phyloP scores from a whole-genome alignment of 2,797 vertebrate species.

The Ptychobarbus kaznakovi region DNA sequence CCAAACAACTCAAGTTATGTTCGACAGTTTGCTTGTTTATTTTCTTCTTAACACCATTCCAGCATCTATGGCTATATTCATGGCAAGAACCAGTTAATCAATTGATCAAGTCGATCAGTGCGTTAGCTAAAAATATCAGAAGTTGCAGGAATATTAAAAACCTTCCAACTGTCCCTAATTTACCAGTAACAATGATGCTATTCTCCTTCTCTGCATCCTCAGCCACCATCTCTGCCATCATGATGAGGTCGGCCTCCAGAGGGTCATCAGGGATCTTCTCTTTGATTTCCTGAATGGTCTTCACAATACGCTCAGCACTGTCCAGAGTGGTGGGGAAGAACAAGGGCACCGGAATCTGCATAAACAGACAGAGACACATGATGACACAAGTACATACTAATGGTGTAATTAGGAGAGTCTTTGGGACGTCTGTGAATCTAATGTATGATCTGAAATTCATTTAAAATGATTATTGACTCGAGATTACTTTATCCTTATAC shows the following conservation, averaged over 20 bases:
- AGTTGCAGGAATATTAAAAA: neutral
- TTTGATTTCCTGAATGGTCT: conserved; percentile 90
- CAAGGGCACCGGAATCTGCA: conserved; percentile 93
- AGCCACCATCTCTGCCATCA: conserved; percentile 97
- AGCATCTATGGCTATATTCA: neutral
- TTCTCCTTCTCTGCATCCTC: conserved; percentile 85
- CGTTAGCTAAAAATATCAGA: neutral
- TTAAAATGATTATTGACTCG: neutral
- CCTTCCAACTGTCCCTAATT: conserved; percentile 69
- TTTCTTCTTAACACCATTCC: neutral
- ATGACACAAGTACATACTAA: too few species aligned
- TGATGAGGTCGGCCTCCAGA: conserved; percentile 93
- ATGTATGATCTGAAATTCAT: neutral
- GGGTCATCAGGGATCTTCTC: conserved; percentile 90
- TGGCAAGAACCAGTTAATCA: neutral
- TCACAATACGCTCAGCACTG: conserved; percentile 85
- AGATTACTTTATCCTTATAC: neutral
- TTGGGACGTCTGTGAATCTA: neutral
- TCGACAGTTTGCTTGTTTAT: neutral
- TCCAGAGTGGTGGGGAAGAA: conserved; percentile 87
- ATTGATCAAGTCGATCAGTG: neutral
- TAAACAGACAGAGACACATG: neutral
- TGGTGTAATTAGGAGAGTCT: neutral
- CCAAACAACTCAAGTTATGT: neutral
- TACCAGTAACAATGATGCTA: conserved; percentile 45